Evolutionary conservation across 92 coral and sea anemone genomes (phyloP), one percentile per base, ranked within the genome.

Genomic region (Desmophyllum pertusum): DNA sequence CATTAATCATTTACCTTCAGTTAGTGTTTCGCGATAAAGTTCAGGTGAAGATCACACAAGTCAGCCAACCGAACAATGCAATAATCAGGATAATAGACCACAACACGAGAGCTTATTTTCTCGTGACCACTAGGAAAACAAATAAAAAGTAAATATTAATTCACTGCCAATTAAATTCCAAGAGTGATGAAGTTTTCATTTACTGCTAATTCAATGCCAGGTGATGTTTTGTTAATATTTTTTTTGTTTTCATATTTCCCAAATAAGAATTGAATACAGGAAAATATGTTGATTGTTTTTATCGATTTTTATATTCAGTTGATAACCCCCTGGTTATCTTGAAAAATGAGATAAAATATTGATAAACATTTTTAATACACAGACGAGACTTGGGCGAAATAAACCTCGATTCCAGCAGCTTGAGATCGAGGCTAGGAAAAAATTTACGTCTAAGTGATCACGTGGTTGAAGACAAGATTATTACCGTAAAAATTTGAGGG

Each of bases 1-100:
- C 73, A 69, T 80, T 17, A 80, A 80, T 80, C 67, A 67, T 36
- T 80, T 37, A 80, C 76, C 9, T n/a, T 23, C 23, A 39, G 23
- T 9, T 25, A 18, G 21, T 10, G 50, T 36, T 53, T 37, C 19
- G 40, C 55, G 48, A 36, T 18, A 76, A 57, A 18, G 30, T 50
- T 74, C 65, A 48, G 42, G 17, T 29, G n/a, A n/a, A n/a, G n/a
- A n/a, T n/a, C n/a, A n/a, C n/a, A n/a, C 23, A 42, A 4, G 23
- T 30, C 30, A 18, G 65, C 43, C 80, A 53, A 17, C 67, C 3
- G 15, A 25, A 13, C 43, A 11, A 43, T 10, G 38, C 31, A 42
- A 70, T 38, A 40, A 2, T 38, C 30, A 23, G 1, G 75, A 9
- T 41, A 48, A 46, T 17, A 30, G 14, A 75, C 46, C 33, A n/a